Evolutionary conservation across 2,797 vertebrate species (phyloP).

Genomic region (Scarus forsteni): DNA sequence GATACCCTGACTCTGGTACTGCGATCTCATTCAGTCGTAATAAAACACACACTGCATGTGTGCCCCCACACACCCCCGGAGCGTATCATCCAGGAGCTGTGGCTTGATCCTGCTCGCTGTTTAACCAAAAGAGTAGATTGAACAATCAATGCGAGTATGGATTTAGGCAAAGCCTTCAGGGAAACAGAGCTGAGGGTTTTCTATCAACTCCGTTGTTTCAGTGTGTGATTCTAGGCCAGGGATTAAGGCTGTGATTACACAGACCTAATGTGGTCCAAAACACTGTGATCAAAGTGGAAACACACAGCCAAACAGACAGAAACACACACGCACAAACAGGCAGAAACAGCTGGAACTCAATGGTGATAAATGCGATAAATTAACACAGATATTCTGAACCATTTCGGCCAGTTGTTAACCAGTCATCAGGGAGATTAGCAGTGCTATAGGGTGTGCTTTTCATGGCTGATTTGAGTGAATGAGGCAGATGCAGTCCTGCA

Average conservation of each 20-base stretch:
- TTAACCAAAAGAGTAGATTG: constrained; percentile 59
- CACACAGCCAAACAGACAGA: constrained; percentile 2
- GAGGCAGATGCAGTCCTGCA: no score
- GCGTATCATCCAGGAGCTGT: constrained; percentile 27
- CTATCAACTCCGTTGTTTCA: constrained; percentile 63
- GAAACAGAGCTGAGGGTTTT: constrained; percentile 54
- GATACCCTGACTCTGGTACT: constrained; percentile 44
- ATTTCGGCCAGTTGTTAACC: background rate
- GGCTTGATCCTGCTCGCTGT: constrained; percentile 52
- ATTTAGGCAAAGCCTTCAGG: constrained; percentile 68
- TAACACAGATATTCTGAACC: constrained; percentile 9
- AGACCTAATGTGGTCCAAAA: constrained; percentile 67
- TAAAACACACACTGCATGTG: constrained; percentile 38
- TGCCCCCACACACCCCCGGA: constrained; percentile 26
- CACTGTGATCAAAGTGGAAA: constrained; percentile 59
- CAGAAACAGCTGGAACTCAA: constrained; percentile 22
- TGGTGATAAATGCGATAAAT: constrained; percentile 2
- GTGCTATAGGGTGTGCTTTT: background rate
- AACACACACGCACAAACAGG: background rate
- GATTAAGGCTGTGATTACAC: constrained; percentile 76
- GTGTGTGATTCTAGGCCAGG: constrained; percentile 65
- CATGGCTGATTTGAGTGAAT: no score
- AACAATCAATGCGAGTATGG: constrained; percentile 65
- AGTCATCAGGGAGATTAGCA: background rate
- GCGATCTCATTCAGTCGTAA: constrained; percentile 51